Percentiles rank a stretch among this genome's conserved stretches.
phyloP scores from a whole-genome alignment of 2,888 invertebrate species.

The Chydorus sphaericus region DNA sequence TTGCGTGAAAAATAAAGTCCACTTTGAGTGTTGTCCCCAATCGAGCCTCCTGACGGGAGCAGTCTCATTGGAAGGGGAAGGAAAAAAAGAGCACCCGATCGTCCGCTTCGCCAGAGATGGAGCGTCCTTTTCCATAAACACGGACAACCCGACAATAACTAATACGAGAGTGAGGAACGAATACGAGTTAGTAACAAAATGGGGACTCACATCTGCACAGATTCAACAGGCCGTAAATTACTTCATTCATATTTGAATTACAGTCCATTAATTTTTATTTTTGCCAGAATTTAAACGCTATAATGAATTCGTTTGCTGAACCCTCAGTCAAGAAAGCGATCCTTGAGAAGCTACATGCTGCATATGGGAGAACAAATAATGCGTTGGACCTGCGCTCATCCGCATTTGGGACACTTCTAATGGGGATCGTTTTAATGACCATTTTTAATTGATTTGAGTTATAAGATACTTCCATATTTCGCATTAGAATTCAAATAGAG shows the following conservation, averaged over 20 bases:
- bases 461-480: too few species aligned
- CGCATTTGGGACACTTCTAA: too few species aligned
- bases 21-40: constrained; percentile 38
- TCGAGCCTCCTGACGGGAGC: constrained; percentile 38
- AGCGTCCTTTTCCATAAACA: constrained; percentile 38
- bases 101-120: constrained; percentile 36
- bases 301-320: constrained; percentile 6
- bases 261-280: neutral
- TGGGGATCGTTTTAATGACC: too few species aligned
- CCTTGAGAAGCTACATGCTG: neutral
- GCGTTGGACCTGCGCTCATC: too few species aligned
- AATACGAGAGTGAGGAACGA: constrained; percentile 34
- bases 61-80: constrained; percentile 26
- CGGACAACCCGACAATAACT: constrained; percentile 40
- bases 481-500: too few species aligned
- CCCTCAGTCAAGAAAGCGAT: neutral
- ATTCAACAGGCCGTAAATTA: constrained; percentile 34
- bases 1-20: constrained; percentile 27
- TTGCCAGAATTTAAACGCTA: constrained; percentile 9
- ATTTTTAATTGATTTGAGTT: too few species aligned
- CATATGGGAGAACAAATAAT: neutral
- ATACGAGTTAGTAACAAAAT: constrained; percentile 31
- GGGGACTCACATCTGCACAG: constrained; percentile 35
- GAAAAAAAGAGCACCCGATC: constrained; percentile 32
- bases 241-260: neutral